These are phyloP conservation scores for Neodiprion lecontei DNA, from an alignment of 1,140 invertebrate genomes.

Conservation along the genomic window DNA sequence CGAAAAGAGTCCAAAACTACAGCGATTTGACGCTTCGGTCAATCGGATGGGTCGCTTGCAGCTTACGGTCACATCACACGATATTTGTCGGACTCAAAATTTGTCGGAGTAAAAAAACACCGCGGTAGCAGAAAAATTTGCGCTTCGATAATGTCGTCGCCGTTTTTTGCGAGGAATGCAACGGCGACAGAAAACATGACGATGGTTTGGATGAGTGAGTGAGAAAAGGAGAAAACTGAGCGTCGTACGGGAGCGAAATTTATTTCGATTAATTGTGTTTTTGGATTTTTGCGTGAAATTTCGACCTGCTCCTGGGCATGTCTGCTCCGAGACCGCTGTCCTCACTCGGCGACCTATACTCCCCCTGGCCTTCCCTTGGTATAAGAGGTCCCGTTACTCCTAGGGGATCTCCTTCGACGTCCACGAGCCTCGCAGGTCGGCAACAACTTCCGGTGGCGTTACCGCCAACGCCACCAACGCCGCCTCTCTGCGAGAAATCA, in stretches of 20 bases:
- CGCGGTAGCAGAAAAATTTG: background rate
- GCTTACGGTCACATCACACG: too few relatives aligned
- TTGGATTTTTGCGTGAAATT: slow-evolving; percentile 3
- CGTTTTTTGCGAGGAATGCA: background rate
- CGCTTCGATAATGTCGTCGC: background rate
- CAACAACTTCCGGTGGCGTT: slow-evolving; percentile 39
- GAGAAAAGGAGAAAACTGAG: too few relatives aligned
- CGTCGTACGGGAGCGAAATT: background rate
- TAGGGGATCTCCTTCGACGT: slow-evolving; percentile 65
- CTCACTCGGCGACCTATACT: slow-evolving; percentile 80
- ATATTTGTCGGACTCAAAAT: too few relatives aligned
- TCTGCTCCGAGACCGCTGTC: slow-evolving; percentile 83
- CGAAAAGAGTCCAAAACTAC: too few relatives aligned
- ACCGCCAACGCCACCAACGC: slow-evolving; percentile 20
- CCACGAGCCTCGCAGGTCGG: slow-evolving; percentile 64
- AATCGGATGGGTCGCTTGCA: too few relatives aligned
- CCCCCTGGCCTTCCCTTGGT: slow-evolving; percentile 62
- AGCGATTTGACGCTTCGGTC: too few relatives aligned
- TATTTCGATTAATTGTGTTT: slow-evolving; percentile 10
- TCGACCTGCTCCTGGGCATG: slow-evolving; percentile 68
- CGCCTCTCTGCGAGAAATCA: slow-evolving; percentile 57
- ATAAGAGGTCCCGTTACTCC: slow-evolving; percentile 59
- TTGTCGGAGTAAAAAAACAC: too few relatives aligned
- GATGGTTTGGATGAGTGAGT: too few relatives aligned
- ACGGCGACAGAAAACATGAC: slow-evolving; percentile 9